Base-by-base conservation (phyloP, 2,797 vertebrate genomes). In the Bothrops alternatus region DNA sequence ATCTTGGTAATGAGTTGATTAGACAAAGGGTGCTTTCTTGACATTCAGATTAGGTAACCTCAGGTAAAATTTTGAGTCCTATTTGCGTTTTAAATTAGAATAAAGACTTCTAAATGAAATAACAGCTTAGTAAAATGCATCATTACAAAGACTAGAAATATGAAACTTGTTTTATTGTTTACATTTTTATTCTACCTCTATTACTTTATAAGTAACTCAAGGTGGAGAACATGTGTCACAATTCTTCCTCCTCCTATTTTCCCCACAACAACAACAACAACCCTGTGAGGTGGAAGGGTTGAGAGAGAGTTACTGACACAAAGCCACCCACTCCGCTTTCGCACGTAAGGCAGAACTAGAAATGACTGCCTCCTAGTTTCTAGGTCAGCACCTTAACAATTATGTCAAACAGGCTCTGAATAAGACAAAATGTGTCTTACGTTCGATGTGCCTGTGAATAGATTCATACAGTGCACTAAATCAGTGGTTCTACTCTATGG, bases 21-120 rank as follows among this genome's bases (percentile, higher is more conserved):
- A 55, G 42, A n/a, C 12, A 93, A 89, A 90, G 11, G 57, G 57
- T 50, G 69, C 3, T 57, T 93, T 87, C 55, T 93, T 94, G 88
- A 90, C 93, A 90, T 93, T 4, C 89, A 89, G 57, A 32, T 42
- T 0, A 0, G 85, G 6, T 55, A 53, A 55, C 93, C 82, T 32
- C 0, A 69, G 55, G 23, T 89, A 60, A 63, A 91, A 85, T 86
- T 73, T 0, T 65, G 56, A 47, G 28, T 92, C 50, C 7, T 11
- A 6, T 50, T 0, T 2, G 42, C 42, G 3, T 42, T 42, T 42
- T 42, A 42, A 42, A 42, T 42, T 42, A 4, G 42, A 42, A 42
- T 42, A 25, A 90, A 63, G 63, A 25, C 60, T 14, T 86, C 47
- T 82, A 61, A n/a, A 63, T 61, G 88, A 73, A 90, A 50, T 57